Conservation (phyloP, 2,797 vertebrate genomes). For the Chelmon rostratus region DNA sequence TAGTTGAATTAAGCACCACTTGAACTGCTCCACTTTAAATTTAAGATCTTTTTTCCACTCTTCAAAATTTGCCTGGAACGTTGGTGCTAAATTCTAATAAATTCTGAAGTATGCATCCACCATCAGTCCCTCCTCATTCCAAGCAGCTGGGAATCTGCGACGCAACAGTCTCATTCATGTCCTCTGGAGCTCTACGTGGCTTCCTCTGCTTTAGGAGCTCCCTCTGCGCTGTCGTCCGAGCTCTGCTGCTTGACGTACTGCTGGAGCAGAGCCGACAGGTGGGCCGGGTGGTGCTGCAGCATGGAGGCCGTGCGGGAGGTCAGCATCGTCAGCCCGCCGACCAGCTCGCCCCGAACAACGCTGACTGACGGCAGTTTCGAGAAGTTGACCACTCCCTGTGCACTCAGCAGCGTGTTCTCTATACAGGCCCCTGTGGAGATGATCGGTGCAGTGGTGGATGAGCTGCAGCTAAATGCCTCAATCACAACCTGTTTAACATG, state of each 20-base stretch:
- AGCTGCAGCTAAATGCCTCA: neutral
- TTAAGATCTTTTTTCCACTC: neutral
- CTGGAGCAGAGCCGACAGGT: slow-evolving; percentile 88
- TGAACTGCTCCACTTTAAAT: neutral
- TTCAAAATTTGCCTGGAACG: neutral
- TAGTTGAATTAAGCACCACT: neutral
- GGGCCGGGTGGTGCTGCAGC: slow-evolving; percentile 85
- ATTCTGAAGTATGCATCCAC: slow-evolving; percentile 1
- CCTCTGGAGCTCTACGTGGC: slow-evolving; percentile 54
- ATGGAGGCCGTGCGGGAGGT: slow-evolving; percentile 84
- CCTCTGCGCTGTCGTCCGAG: neutral
- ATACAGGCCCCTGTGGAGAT: slow-evolving; percentile 89
- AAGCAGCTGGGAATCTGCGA: neutral
- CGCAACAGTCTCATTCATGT: slow-evolving; percentile 22
- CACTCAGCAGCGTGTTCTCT: slow-evolving; percentile 90
- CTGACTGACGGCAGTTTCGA: slow-evolving; percentile 89
- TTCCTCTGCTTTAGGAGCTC: slow-evolving; percentile 49
- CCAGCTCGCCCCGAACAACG: slow-evolving; percentile 84
- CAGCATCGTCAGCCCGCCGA: slow-evolving; percentile 86
- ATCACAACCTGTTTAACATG: neutral
- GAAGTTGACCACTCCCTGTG: slow-evolving; percentile 87
- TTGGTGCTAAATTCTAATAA: neutral
- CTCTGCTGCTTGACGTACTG: slow-evolving; percentile 86
- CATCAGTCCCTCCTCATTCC: neutral
- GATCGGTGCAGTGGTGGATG: neutral